Evolutionary conservation across 2,797 vertebrate genomes (phyloP).

Genomic region (Falco concolor): DNA sequence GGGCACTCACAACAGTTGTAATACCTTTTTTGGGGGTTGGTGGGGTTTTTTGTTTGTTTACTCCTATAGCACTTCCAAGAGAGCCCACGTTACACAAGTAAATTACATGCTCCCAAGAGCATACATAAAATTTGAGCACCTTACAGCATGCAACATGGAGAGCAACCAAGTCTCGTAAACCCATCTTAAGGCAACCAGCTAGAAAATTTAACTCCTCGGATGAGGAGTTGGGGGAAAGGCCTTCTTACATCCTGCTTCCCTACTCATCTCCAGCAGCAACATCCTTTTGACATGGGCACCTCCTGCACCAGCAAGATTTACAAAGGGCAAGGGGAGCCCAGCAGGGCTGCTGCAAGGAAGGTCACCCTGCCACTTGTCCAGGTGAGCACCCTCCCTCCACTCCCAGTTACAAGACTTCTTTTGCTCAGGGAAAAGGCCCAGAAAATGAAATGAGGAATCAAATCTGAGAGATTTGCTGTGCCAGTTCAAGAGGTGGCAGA

Average conservation of each 20-base stretch:
- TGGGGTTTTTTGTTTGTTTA: background rate
- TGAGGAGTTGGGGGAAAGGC: background rate
- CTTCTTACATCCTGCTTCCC: background rate
- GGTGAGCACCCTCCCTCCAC: background rate
- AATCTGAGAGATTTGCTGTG: background rate
- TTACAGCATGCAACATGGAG: background rate
- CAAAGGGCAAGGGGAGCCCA: background rate
- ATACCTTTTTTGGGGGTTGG: background rate
- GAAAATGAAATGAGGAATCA: background rate
- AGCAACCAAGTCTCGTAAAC: background rate
- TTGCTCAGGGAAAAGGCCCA: background rate
- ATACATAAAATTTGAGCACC: background rate
- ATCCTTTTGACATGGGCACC: background rate
- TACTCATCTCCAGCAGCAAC: background rate
- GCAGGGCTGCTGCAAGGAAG: background rate
- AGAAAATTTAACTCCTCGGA: background rate
- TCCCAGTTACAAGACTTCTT: background rate
- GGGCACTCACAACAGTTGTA: background rate
- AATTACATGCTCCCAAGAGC: background rate
- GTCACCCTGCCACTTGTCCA: background rate
- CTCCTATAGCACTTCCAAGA: background rate
- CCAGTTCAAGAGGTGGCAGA: background rate
- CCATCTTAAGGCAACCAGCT: background rate
- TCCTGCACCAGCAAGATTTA: background rate
- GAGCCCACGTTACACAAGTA: background rate